Conservation (phyloP, 2,113 vertebrate genomes). For the Oncorhynchus clarkii region DNA sequence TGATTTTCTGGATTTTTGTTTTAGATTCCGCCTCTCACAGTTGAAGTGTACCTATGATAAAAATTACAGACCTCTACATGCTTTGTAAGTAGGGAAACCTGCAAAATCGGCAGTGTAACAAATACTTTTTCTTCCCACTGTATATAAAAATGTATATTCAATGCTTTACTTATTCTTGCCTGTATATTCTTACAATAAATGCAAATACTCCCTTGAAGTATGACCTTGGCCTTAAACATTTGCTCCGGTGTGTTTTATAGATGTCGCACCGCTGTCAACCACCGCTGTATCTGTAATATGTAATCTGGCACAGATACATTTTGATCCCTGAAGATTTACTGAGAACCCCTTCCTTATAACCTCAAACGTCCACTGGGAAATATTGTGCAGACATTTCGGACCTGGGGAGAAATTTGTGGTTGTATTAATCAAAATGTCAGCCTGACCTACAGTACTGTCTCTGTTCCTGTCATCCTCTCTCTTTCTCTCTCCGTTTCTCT, state of each 20-base stretch:
- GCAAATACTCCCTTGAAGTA: slow-evolving; percentile 10
- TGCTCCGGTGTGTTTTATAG: slow-evolving; percentile 11
- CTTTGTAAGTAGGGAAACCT: no score
- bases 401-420: slow-evolving; percentile 8
- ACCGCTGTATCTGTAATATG: slow-evolving; percentile 21
- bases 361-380: slow-evolving; percentile 25
- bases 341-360: slow-evolving; percentile 20
- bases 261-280: background rate
- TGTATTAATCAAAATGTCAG: slow-evolving; percentile 40
- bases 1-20: no score
- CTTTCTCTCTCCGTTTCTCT: background rate
- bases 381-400: slow-evolving; percentile 28
- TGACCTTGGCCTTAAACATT: slow-evolving; percentile 4
- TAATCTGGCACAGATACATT: slow-evolving; percentile 23
- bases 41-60: no score
- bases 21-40: no score
- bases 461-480: background rate
- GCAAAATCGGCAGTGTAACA: no score
- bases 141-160: no score
- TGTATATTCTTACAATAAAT: background rate
- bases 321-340: slow-evolving; percentile 17
- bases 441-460: slow-evolving; percentile 17
- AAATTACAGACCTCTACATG: no score
- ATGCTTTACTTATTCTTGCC: background rate
- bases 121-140: no score